These are phyloP conservation scores for Sinocyclocheilus anshuiensis DNA, from an alignment of 2,113 vertebrate genomes.

Conservation along the genomic window DNA sequence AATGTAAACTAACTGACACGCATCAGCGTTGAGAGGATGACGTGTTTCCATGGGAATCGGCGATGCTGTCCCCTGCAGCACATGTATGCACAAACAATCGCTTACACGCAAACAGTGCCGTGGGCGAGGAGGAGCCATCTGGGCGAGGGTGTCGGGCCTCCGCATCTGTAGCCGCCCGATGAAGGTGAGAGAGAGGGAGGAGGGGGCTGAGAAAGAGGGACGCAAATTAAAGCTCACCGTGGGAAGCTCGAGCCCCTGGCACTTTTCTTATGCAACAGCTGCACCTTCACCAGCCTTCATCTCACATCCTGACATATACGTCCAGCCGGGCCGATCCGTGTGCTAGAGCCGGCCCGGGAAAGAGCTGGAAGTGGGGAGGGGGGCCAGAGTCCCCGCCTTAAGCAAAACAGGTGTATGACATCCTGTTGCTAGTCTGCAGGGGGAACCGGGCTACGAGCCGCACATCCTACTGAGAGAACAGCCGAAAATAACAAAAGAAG, in stretches of 20 bases:
- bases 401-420: constrained; percentile 87
- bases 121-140: constrained; percentile 66
- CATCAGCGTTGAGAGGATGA: not conserved
- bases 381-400: constrained; percentile 80
- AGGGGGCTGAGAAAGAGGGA: constrained; percentile 71
- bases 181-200: constrained; percentile 76
- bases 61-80: constrained; percentile 31
- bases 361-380: constrained; percentile 66
- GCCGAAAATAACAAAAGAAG: constrained; percentile 86
- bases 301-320: constrained; percentile 85
- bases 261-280: constrained; percentile 82
- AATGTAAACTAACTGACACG: not conserved
- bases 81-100: constrained; percentile 8
- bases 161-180: constrained; percentile 72
- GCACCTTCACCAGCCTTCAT: constrained; percentile 84
- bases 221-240: constrained; percentile 78
- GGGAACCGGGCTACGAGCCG: constrained; percentile 71
- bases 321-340: constrained; percentile 70
- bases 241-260: constrained; percentile 80
- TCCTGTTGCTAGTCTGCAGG: constrained; percentile 82
- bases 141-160: constrained; percentile 66
- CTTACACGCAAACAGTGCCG: constrained; percentile 39
- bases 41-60: constrained; percentile 22
- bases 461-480: constrained; percentile 77
- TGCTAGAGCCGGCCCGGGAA: constrained; percentile 61